Evolutionary conservation across 2,113 vertebrate species (phyloP), one percentile per base, ranked within the genome.

Genomic region (Centropus unirufus): DNA sequence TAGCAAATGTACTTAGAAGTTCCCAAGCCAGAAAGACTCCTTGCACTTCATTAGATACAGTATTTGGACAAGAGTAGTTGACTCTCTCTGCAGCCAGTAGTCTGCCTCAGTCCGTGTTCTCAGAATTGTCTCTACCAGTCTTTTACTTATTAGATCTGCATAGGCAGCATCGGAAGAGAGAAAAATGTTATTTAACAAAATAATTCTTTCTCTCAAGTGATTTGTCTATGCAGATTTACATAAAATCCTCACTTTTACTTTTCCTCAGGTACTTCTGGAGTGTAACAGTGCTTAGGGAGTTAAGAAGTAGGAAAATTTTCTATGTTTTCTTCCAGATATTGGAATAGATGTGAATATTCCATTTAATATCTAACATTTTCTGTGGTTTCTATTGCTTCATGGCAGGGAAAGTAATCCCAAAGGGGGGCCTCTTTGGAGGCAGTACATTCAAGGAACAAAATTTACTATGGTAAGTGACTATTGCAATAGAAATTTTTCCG

Each of bases 401-500:
- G 51, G 69, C 80, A 95, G 70, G 34, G 75, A 83, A 90, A 68
- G 17, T 94, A 78, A 76, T 61, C 49, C 57, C 62, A 73, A 82
- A 76, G n/a, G 22, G 36, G 21, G 49, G 49, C 30, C 49, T 94
- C 78, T 94, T 87, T 64, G 89, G 62, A 85, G 44, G 44, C 44
- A 93, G 46, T 85, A 61, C 44, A 61, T 84, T 91, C 61, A 79
- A 89, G 58, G 76, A 91, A 79, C 70, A 89, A 76, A 87, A 49
- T 78, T 77, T 77, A 8, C 54, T 58, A 67, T 91, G 70, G 42
- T 80, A 80, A 92, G 73, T 77, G 80, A 54, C 36, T 83, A 34
- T 85, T 92, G 36, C 5, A 7, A 15, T 14, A 54, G 58, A 64
- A 63, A 30, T 63, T 68, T 79, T 95, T 83, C 21, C 40, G 80